A percentile compares a stretch with the other conserved stretches of the same genome.
These are phyloP conservation scores for Latheticus oryzae DNA, from an alignment of 2,888 invertebrate genomes.

Conservation along the genomic window DNA sequence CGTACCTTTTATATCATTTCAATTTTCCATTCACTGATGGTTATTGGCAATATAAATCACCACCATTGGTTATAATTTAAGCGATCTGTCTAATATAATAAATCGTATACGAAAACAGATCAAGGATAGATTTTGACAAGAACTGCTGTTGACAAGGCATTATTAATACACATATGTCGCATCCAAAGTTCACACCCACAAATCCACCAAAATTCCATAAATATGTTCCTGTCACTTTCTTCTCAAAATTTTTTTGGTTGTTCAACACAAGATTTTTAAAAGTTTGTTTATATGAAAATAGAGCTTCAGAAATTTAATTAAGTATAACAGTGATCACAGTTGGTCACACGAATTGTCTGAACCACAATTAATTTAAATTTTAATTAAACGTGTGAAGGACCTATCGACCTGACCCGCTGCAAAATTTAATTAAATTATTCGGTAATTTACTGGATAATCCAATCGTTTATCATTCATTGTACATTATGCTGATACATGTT, in stretches of 20 bases:
- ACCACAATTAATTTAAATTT: constrained; percentile 29
- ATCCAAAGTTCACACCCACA: neutral
- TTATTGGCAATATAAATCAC: too few relatives aligned
- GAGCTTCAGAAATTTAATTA: constrained; percentile 20
- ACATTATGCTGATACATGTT: constrained; percentile 9
- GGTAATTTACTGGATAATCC: constrained; percentile 25
- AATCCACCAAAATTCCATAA: constrained; percentile 1
- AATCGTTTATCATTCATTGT: constrained; percentile 24
- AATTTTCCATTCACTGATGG: too few relatives aligned
- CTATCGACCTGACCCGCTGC: constrained; percentile 25
- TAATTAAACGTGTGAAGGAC: constrained; percentile 32
- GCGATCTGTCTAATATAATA: constrained; percentile 1
- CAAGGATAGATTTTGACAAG: constrained; percentile 5
- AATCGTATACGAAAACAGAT: constrained; percentile 6
- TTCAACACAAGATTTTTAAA: neutral
- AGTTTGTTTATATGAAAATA: constrained; percentile 14
- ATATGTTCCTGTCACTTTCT: neutral
- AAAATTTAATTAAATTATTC: constrained; percentile 33
- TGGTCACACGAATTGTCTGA: constrained; percentile 18
- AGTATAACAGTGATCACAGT: constrained; percentile 19
- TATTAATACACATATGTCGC: constrained; percentile 11
- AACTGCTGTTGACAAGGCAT: constrained; percentile 13
- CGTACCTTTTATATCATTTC: too few relatives aligned
- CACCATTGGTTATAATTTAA: constrained; percentile 3
- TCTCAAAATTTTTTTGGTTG: neutral